Conservation (phyloP, 2,797 vertebrate species). For the Podarcis siculus region DNA sequence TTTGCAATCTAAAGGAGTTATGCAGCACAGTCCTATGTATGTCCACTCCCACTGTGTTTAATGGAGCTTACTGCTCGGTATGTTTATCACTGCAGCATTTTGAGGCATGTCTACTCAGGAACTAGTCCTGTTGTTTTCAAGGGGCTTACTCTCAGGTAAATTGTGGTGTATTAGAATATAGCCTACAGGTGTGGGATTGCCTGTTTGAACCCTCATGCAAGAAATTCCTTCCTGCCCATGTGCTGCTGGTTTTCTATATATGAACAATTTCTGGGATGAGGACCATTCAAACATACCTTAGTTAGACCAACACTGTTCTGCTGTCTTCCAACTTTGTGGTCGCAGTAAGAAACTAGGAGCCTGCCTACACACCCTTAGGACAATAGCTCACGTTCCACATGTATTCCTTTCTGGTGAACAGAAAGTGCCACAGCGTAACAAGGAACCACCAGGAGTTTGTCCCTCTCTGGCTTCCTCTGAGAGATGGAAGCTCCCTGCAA, state of each 20-base stretch:
- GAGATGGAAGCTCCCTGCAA: not conserved
- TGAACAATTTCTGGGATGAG: not conserved
- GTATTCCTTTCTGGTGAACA: not conserved
- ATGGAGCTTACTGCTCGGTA: not conserved
- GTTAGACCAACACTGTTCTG: not conserved
- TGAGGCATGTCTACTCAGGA: not conserved
- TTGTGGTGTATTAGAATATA: not conserved
- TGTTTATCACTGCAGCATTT: not conserved
- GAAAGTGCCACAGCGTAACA: not conserved
- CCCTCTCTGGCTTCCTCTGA: not conserved
- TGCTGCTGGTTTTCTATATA: not conserved
- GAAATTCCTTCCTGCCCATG: not conserved
- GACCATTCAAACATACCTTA: not conserved
- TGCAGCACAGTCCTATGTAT: not conserved
- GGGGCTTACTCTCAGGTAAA: too few species aligned
- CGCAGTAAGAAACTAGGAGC: not conserved
- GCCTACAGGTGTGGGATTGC: not conserved
- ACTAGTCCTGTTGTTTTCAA: not conserved
- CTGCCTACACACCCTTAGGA: not conserved
- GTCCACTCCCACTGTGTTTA: not conserved
- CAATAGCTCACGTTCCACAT: not conserved
- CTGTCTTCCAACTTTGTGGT: not conserved
- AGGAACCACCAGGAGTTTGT: not conserved
- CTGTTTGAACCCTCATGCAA: not conserved
- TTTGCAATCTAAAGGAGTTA: not conserved